Evolutionary conservation across 1,140 invertebrate genomes (phyloP), one percentile per base, ranked within the genome.

Genomic region (Microvelia longipes): DNA sequence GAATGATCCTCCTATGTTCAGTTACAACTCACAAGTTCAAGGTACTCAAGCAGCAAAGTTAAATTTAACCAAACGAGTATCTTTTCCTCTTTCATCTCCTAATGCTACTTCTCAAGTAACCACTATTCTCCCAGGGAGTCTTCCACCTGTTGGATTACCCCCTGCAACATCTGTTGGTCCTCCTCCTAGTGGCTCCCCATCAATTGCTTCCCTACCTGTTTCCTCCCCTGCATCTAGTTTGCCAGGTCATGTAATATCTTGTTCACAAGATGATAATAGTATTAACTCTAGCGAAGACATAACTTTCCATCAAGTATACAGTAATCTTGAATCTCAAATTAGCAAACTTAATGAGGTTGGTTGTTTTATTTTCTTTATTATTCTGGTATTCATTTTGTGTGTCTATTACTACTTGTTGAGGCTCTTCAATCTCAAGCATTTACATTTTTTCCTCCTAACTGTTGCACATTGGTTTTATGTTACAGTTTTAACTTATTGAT

Each of bases 1-100:
- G 82, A 83, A 83, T 68, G 82, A 83, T 77, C 81, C 82, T 25
- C 82, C 82, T 67, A 78, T 79, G 69, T 81, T 81, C 77, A 70
- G 73, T 19, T 76, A 75, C 65, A 73, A 74, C 50, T 77, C 76
- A n/a, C 66, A 75, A 30, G 25, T 66, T 1, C 72, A 69, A 68
- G 30, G 72, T 1, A 24, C 67, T 61, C 74, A 72, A 72, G 79
- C 79, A 1, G 76, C 79, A 61, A 75, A 63, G 25, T n/a, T 72
- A 2, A 27, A 79, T 2, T 71, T 82, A 25, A 82, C 81, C 67
- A 83, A 82, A 71, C 74, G 82, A 66, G 78, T 83, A 2, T 79
- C 80, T 26, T 82, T 82, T 74, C 81, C 82, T 24, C 67, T 68
- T 28, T 61, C 67, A 15, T 14, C 63, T 0, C 68, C 75, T 50